Conservation (phyloP, 2,797 vertebrate genomes). For the Poeciliopsis infans region DNA sequence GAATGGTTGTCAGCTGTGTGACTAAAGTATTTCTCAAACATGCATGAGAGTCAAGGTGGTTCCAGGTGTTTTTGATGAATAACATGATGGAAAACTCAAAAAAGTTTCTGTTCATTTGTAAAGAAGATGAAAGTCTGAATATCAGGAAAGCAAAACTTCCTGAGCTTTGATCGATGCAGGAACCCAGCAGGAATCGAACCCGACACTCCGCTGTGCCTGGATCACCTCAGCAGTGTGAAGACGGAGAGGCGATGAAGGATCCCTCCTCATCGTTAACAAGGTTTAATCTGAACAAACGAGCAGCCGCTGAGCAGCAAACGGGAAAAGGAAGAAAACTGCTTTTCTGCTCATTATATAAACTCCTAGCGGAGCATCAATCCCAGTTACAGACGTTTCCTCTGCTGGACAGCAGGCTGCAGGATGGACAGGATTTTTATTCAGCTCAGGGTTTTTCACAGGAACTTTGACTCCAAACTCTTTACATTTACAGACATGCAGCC, state of each 20-base stretch:
- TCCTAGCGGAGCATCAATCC: not conserved
- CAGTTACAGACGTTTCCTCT: not conserved
- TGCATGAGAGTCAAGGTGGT: too few species aligned
- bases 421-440: conserved; percentile 3
- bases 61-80: too few species aligned
- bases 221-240: not conserved
- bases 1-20: too few species aligned
- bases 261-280: not conserved
- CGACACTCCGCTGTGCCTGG: not conserved
- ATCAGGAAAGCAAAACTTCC: not conserved
- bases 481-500: not conserved
- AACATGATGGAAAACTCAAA: not conserved
- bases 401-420: not conserved
- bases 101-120: not conserved
- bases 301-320: not conserved
- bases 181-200: not conserved
- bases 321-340: conserved; percentile 2
- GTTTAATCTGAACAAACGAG: conserved; percentile 11
- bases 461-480: not conserved
- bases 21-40: too few species aligned
- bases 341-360: not conserved
- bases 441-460: not conserved
- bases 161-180: not conserved
- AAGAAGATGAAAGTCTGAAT: not conserved
- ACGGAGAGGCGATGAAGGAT: not conserved